A percentile compares a stretch with the other conserved stretches of the same genome.
These are phyloP conservation scores for Zaprionus bogoriensis DNA, from an alignment of 2,888 invertebrate genomes.

Conservation along the genomic window DNA sequence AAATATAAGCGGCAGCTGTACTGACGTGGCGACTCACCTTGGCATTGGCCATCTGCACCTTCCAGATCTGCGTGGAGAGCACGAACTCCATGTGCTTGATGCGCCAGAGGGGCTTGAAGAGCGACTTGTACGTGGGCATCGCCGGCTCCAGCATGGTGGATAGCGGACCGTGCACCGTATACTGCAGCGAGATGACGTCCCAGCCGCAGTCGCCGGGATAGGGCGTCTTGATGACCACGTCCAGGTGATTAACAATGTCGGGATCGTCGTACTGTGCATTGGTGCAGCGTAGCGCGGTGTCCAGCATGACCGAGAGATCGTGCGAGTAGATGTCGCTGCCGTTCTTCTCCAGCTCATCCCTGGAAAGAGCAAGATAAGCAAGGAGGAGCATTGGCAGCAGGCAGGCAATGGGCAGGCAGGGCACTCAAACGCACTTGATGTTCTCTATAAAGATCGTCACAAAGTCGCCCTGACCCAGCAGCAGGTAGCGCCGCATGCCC, in stretches of 20 bases:
- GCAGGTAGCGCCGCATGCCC: constrained; percentile 93
- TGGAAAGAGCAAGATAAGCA: constrained; percentile 77
- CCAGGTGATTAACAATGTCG: constrained; percentile 93
- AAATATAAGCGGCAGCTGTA: background rate
- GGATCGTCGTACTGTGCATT: constrained; percentile 97
- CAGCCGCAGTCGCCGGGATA: constrained; percentile 82
- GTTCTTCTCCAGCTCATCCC: constrained; percentile 93
- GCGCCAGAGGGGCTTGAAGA: constrained; percentile 82
- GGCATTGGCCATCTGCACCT: constrained; percentile 82
- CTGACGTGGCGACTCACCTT: constrained; percentile 73
- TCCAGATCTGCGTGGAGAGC: constrained; percentile 82
- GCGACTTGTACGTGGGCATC: constrained; percentile 81
- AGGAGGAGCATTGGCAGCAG: background rate
- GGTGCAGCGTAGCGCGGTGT: constrained; percentile 93
- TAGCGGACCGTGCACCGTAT: constrained; percentile 82
- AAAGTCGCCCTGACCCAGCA: constrained; percentile 98
- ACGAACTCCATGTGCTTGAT: constrained; percentile 83
- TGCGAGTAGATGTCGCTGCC: constrained; percentile 93
- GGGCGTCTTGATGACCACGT: constrained; percentile 88
- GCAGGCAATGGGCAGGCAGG: background rate
- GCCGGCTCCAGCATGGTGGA: constrained; percentile 83
- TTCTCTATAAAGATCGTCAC: constrained; percentile 96
- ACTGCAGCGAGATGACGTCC: constrained; percentile 82
- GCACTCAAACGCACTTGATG: constrained; percentile 86
- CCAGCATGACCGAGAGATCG: constrained; percentile 92